Evolutionary conservation across 1,140 invertebrate genomes (phyloP).

Genomic region (Tribolium madens): DNA sequence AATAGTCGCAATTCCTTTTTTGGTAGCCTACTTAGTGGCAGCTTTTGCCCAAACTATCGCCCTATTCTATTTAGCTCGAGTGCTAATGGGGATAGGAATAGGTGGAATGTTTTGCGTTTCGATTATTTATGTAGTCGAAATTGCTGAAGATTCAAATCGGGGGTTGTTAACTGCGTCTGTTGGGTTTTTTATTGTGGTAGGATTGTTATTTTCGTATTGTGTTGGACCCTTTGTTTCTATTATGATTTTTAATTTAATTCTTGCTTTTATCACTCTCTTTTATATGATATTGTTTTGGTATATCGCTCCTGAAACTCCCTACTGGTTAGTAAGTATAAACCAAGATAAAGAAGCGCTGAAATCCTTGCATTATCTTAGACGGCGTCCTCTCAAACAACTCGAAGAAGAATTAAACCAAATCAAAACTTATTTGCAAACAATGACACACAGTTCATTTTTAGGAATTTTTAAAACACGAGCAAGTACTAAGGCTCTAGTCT

Average conservation of each 20-base stretch:
- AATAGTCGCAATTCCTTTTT: conserved; percentile 68
- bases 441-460: background rate
- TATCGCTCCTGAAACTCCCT: conserved; percentile 80
- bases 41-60: conserved; percentile 68
- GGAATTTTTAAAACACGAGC: conserved; percentile 16
- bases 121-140: conserved; percentile 77
- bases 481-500: conserved; percentile 11
- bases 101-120: conserved; percentile 74
- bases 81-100: conserved; percentile 75
- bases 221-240: conserved; percentile 54
- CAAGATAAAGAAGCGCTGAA: conserved; percentile 72
- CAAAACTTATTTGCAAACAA: background rate
- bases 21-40: conserved; percentile 75
- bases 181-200: conserved; percentile 51
- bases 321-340: conserved; percentile 74
- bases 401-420: conserved; percentile 11
- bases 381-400: background rate
- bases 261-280: conserved; percentile 69
- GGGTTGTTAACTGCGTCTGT: conserved; percentile 65
- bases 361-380: conserved; percentile 66
- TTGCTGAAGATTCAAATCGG: conserved; percentile 75
- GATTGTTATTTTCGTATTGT: conserved; percentile 55
- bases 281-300: conserved; percentile 44
- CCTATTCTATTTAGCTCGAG: conserved; percentile 68
- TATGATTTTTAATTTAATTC: conserved; percentile 67